These are phyloP conservation scores for Oreochromis grahami DNA, from an alignment of 2,797 vertebrate genomes.

Conservation along the genomic window DNA sequence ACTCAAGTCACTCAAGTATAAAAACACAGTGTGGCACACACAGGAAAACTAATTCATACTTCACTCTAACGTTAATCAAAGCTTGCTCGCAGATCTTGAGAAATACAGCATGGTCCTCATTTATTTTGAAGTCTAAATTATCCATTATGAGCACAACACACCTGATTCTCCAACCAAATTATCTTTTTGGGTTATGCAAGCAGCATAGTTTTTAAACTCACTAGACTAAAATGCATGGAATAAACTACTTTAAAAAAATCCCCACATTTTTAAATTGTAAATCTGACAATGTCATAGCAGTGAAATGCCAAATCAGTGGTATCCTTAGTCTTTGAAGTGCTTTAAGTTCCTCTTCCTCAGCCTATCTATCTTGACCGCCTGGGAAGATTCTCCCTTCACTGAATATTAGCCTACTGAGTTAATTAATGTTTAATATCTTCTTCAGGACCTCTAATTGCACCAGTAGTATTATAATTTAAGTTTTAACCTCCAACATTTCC, in stretches of 20 bases:
- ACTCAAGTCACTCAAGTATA: not conserved
- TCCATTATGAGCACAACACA: not conserved
- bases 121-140: not conserved
- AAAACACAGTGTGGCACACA: not conserved
- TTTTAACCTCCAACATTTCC: constrained; percentile 16
- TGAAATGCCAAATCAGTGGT: not conserved
- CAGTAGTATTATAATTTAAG: not conserved
- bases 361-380: constrained; percentile 7
- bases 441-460: constrained; percentile 33
- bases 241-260: not conserved
- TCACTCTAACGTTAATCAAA: not conserved
- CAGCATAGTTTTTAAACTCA: not conserved
- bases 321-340: not conserved
- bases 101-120: not conserved
- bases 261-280: not conserved
- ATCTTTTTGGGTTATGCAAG: not conserved
- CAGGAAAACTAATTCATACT: not conserved
- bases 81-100: not conserved
- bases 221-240: not conserved
- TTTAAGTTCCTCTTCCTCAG: not conserved
- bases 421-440: constrained; percentile 41
- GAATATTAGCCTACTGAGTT: not conserved
- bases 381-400: constrained; percentile 1
- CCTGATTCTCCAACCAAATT: not conserved
- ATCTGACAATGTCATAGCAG: not conserved